A percentile compares a stretch with the other conserved stretches of the same genome.
These are phyloP conservation scores for Penaeus chinensis DNA, from an alignment of 1,140 invertebrate species.

Conservation along the genomic window DNA sequence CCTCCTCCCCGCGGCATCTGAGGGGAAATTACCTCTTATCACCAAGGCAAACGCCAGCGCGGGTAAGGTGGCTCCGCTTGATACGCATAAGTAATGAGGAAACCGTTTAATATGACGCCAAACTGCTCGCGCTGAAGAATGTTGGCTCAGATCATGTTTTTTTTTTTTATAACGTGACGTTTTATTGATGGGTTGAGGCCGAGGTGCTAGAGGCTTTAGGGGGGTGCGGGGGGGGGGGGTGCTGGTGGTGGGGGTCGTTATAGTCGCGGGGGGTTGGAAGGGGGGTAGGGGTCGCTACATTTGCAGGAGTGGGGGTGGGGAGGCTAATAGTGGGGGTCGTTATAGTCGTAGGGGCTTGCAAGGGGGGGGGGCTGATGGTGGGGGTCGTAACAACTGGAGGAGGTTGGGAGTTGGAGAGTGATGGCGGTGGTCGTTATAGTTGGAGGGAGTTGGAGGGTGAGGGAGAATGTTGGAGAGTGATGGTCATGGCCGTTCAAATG, in stretches of 20 bases:
- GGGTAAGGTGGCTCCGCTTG: conserved; percentile 31
- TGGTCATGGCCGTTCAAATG: no score
- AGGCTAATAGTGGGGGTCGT: no score
- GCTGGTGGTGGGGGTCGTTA: background rate
- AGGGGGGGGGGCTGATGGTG: no score
- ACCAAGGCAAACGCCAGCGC: conserved; percentile 33
- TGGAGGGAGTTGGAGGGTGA: no score
- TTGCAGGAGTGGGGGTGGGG: background rate
- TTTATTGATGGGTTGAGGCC: conserved; percentile 34
- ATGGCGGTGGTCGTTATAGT: no score
- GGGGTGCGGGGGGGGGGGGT: background rate
- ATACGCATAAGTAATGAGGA: conserved; percentile 48
- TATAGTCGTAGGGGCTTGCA: no score
- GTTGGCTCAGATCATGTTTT: conserved; percentile 25
- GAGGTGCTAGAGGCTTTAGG: background rate
- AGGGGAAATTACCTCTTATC: conserved; percentile 48
- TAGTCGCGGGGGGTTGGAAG: background rate
- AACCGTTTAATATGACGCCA: conserved; percentile 29
- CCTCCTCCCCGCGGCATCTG: background rate
- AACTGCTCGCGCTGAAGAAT: conserved; percentile 29
- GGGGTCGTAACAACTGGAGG: no score
- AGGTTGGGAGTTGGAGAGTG: no score
- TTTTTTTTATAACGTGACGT: background rate
- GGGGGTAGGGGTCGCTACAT: background rate
- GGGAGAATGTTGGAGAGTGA: no score